These are phyloP conservation scores for Metacarcinus magister DNA, from an alignment of 2,888 invertebrate genomes.

Conservation along the genomic window DNA sequence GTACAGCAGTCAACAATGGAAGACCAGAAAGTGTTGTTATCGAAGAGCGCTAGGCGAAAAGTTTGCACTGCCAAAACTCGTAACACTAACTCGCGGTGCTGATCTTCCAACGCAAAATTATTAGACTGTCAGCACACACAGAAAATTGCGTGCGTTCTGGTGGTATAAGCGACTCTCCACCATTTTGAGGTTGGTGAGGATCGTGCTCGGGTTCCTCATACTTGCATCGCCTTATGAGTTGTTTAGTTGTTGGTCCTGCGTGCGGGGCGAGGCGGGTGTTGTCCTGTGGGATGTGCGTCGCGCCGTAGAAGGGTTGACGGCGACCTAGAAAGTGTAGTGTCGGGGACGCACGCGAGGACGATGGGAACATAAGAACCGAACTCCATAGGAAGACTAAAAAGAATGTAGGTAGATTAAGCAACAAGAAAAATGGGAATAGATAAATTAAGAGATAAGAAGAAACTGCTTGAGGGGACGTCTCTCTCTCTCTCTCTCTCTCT, in stretches of 20 bases:
- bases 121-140: neutral
- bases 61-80: neutral
- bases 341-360: neutral
- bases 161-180: neutral
- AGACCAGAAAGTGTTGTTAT: neutral
- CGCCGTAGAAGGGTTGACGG: slow-evolving; percentile 1
- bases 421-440: slow-evolving; percentile 37
- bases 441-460: slow-evolving; percentile 36
- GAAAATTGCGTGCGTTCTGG: neutral
- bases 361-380: neutral
- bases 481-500: neutral
- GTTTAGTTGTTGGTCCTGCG: neutral
- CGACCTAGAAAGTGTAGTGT: neutral
- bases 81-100: neutral
- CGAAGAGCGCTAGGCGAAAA: neutral
- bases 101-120: neutral
- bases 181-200: neutral
- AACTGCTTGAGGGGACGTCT: neutral
- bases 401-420: neutral
- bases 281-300: slow-evolving; percentile 2
- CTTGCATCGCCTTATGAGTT: slow-evolving; percentile 29
- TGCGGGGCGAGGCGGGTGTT: neutral
- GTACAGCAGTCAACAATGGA: neutral
- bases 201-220: neutral
- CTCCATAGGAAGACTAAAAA: neutral